phyloP scores from a whole-genome alignment of 2,888 invertebrate genomes.

The Micoletzkya japonica region DNA sequence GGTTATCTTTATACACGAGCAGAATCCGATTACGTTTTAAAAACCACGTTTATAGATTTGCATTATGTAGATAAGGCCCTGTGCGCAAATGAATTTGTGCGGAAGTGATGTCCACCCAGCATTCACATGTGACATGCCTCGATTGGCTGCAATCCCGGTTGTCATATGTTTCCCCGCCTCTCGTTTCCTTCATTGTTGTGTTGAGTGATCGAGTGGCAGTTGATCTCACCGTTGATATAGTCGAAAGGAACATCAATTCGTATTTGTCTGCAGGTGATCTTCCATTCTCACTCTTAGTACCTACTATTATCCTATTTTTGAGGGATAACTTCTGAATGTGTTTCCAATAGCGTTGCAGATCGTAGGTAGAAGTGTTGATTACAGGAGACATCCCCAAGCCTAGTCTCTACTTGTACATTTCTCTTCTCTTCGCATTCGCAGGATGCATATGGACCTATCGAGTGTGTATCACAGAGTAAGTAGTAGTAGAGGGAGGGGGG shows the following conservation, averaged over 20 bases:
- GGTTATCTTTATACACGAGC: too few species aligned
- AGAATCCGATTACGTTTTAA: neutral
- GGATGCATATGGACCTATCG: conserved; percentile 90
- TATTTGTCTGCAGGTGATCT: conserved; percentile 46
- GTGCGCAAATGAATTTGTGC: too few species aligned
- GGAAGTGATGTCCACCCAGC: too few species aligned
- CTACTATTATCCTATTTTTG: neutral
- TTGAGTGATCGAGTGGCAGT: conserved; percentile 59
- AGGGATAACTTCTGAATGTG: too few species aligned
- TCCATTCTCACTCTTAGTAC: neutral
- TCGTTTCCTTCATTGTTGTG: too few species aligned
- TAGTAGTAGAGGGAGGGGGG: too few species aligned
- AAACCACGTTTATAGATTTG: neutral
- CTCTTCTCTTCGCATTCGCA: conserved; percentile 83
- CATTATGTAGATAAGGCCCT: too few species aligned
- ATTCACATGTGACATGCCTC: neutral
- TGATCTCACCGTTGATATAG: conserved; percentile 73
- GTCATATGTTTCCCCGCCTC: too few species aligned
- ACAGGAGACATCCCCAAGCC: conserved; percentile 91
- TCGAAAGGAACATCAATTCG: conserved; percentile 76
- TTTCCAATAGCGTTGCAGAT: too few species aligned
- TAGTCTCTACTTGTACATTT: conserved; percentile 86
- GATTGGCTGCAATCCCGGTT: neutral
- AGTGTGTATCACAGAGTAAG: conserved; percentile 72
- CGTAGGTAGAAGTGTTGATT: neutral